Conservation (phyloP, 2,113 vertebrate species). For the Oncorhynchus gorbuscha region DNA sequence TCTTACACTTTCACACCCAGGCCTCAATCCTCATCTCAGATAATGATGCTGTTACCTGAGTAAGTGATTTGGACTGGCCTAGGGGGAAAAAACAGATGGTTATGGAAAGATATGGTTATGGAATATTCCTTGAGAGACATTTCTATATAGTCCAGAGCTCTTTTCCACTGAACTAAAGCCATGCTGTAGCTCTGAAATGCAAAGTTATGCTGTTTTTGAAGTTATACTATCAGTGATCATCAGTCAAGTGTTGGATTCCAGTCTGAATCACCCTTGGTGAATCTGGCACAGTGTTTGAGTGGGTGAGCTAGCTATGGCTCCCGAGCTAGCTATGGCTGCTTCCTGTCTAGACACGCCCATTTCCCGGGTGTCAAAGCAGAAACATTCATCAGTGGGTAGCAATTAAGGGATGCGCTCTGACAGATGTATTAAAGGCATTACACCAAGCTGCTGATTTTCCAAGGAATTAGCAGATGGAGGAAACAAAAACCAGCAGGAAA, state of each 20-base stretch:
- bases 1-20: neutral
- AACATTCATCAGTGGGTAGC: slow-evolving; percentile 51
- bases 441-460: slow-evolving; percentile 46
- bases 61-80: neutral
- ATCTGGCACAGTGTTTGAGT: slow-evolving; percentile 17
- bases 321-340: slow-evolving; percentile 20
- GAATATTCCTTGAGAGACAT: neutral
- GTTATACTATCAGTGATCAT: neutral
- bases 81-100: too few relatives aligned
- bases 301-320: slow-evolving; percentile 15
- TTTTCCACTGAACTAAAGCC: neutral
- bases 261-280: neutral
- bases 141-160: neutral
- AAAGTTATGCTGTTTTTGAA: neutral
- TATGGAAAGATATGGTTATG: too few relatives aligned
- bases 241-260: neutral
- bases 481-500: slow-evolving; percentile 25
- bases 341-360: slow-evolving; percentile 53
- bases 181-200: neutral
- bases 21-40: neutral
- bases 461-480: slow-evolving; percentile 50
- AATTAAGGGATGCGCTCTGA: slow-evolving; percentile 54
- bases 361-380: slow-evolving; percentile 42
- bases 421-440: slow-evolving; percentile 54
- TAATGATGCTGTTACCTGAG: neutral